phyloP scores from a whole-genome alignment of 2,113 vertebrate species.

The Pseudopipra pipra region DNA sequence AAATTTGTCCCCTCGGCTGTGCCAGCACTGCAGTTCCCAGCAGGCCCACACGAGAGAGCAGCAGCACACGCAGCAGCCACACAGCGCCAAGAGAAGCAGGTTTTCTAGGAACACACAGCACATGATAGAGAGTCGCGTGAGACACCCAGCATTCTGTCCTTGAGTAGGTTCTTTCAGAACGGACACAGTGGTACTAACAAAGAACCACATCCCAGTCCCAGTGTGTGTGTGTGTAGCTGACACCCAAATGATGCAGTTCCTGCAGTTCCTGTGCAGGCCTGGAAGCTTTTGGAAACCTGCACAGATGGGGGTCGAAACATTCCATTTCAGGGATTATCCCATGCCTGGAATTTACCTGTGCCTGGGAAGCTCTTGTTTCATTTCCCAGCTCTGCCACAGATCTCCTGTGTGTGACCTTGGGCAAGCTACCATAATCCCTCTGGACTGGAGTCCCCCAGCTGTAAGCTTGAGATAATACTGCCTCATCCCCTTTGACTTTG shows the following conservation, averaged over 20 bases:
- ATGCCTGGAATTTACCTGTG: background rate
- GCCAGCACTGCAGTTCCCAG: background rate
- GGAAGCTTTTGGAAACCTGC: background rate
- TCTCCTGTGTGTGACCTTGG: slow-evolving; percentile 31
- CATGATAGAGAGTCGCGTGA: background rate
- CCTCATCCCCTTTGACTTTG: slow-evolving; percentile 48
- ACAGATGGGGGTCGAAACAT: background rate
- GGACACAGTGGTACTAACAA: background rate
- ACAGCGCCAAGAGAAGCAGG: background rate
- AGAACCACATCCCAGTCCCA: background rate
- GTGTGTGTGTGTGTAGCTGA: background rate
- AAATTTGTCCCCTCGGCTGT: background rate
- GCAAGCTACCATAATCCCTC: background rate
- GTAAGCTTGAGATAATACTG: slow-evolving; percentile 28
- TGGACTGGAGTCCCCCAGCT: background rate
- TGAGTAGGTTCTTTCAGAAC: background rate
- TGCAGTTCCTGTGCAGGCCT: background rate
- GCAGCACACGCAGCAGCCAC: background rate
- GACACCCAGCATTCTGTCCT: background rate
- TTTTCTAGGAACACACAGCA: background rate
- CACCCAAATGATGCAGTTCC: background rate
- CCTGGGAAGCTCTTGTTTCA: background rate
- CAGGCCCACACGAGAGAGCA: slow-evolving; percentile 52
- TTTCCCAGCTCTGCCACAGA: background rate
- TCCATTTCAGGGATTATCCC: background rate